Percentiles rank a stretch among this genome's conserved stretches.
Conservation (phyloP, 2,888 invertebrate species). For the Macrosiphum euphorbiae region DNA sequence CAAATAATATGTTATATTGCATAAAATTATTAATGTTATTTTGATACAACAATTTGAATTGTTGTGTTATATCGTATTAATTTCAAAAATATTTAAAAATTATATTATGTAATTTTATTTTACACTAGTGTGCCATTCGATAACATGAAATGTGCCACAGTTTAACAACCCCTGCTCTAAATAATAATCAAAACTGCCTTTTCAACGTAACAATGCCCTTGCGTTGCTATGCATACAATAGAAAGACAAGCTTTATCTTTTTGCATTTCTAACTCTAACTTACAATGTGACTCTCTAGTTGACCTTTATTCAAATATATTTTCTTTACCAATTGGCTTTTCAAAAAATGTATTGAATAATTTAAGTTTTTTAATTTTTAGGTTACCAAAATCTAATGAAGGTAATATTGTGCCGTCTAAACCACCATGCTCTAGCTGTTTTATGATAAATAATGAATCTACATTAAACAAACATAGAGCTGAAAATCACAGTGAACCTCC, state of each 20-base stretch:
- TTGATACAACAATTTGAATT: too few relatives aligned
- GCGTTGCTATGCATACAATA: neutral
- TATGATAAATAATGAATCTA: constrained; percentile 55
- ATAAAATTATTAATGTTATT: too few relatives aligned
- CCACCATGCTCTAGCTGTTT: constrained; percentile 60
- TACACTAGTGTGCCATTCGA: too few relatives aligned
- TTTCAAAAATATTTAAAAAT: too few relatives aligned
- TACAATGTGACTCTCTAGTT: neutral
- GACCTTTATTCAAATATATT: neutral
- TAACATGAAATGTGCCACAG: too few relatives aligned
- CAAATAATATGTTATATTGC: too few relatives aligned
- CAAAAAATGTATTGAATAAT: neutral
- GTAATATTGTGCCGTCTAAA: constrained; percentile 33
- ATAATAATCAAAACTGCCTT: neutral
- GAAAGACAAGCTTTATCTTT: neutral
- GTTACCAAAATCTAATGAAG: constrained; percentile 22
- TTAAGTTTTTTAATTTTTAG: constrained; percentile 24
- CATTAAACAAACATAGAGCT: constrained; percentile 42
- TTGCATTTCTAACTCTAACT: neutral
- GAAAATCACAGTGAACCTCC: constrained; percentile 44
- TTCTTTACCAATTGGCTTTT: neutral
- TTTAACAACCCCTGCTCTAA: neutral
- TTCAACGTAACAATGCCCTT: neutral
- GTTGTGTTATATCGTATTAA: too few relatives aligned
- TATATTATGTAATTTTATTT: too few relatives aligned